Conservation (phyloP, 2,113 vertebrate genomes). For the Catharus bicknelli region DNA sequence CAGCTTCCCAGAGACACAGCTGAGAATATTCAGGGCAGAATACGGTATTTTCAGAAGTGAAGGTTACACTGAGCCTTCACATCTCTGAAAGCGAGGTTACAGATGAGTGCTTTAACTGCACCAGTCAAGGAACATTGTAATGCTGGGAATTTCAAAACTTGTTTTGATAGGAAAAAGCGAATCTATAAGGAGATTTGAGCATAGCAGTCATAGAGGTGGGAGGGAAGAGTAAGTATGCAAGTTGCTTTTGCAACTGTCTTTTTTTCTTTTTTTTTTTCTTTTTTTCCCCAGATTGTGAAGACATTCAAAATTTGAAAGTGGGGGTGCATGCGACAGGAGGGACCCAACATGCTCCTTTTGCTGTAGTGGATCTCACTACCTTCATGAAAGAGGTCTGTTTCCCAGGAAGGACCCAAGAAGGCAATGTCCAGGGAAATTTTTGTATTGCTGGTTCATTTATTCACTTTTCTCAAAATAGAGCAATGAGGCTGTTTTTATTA, state of each 20-base stretch:
- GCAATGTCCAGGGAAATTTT: not conserved
- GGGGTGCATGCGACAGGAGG: not conserved
- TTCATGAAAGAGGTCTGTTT: not conserved
- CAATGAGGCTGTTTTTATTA: not conserved
- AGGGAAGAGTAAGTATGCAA: not conserved
- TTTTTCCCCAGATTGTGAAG: not conserved
- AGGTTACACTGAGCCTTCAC: not conserved
- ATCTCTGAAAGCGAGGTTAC: not conserved
- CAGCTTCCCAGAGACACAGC: conserved; percentile 52
- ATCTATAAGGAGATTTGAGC: not conserved
- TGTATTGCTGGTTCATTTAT: not conserved
- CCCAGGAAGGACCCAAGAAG: not conserved
- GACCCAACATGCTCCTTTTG: not conserved
- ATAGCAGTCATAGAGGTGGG: rapidly evolving
- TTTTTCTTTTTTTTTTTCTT: not conserved
- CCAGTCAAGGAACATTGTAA: not conserved
- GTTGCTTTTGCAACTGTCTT: not conserved
- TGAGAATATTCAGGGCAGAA: conserved; percentile 50
- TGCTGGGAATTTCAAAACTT: not conserved
- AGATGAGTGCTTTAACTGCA: not conserved
- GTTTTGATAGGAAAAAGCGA: not conserved
- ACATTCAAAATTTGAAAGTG: not conserved
- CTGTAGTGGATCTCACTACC: not conserved
- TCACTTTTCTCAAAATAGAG: not conserved
- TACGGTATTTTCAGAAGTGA: conserved; percentile 29